Evolutionary conservation across 1,140 invertebrate species (phyloP).

Genomic region (Drosophila biarmipes): DNA sequence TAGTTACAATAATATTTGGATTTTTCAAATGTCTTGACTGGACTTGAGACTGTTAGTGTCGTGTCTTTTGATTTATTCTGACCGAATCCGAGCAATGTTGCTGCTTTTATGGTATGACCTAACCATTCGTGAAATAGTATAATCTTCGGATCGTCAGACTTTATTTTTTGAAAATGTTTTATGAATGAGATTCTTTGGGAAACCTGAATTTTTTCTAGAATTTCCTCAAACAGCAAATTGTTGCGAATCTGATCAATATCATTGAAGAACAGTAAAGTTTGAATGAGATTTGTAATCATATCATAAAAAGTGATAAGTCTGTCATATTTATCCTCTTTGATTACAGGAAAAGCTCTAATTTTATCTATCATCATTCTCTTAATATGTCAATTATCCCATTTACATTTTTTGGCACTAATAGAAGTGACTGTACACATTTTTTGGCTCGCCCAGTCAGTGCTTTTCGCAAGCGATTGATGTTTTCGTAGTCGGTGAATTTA

Average conservation of each 20-base stretch:
- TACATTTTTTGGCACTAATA: neutral
- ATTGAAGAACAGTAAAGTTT: constrained; percentile 8
- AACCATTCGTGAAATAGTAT: constrained; percentile 17
- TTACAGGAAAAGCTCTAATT: no score
- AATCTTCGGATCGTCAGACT: neutral
- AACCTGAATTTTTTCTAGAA: constrained; percentile 18
- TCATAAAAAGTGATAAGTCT: constrained; percentile 15
- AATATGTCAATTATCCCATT: constrained; percentile 11
- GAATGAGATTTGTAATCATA: constrained; percentile 23
- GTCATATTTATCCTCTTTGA: constrained; percentile 19
- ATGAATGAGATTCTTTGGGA: constrained; percentile 17
- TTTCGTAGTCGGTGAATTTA: constrained; percentile 14
- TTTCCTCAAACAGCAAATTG: constrained; percentile 21
- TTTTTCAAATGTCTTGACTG: neutral
- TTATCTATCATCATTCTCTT: no score
- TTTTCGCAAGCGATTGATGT: constrained; percentile 15
- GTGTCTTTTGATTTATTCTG: constrained; percentile 9
- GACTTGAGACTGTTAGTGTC: constrained; percentile 16
- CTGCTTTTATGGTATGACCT: constrained; percentile 14
- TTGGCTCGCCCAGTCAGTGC: neutral
- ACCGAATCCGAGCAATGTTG: constrained; percentile 7
- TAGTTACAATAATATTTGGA: constrained; percentile 17
- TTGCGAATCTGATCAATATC: constrained; percentile 19
- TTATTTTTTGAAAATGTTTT: constrained; percentile 6
- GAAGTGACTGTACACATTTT: no score